phyloP scores from a whole-genome alignment of 2,797 vertebrate species.

The Distichodus sexfasciatus region DNA sequence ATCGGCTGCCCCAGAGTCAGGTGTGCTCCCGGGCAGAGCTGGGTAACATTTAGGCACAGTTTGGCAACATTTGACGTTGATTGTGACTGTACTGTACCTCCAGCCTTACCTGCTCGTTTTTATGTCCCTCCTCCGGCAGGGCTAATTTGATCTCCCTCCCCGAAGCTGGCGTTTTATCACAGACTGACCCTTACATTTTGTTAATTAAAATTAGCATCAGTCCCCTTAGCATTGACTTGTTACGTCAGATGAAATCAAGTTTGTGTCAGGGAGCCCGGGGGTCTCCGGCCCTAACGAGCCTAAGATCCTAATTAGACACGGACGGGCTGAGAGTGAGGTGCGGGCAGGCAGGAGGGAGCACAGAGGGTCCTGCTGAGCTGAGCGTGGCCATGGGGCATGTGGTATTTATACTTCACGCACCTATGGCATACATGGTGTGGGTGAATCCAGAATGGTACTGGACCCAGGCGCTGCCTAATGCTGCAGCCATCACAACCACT shows the following conservation, averaged over 20 bases:
- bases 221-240: constrained; percentile 80
- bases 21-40: too few species aligned
- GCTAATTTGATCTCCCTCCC: constrained; percentile 51
- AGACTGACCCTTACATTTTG: constrained; percentile 75
- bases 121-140: constrained; percentile 21
- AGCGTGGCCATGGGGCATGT: constrained; percentile 53
- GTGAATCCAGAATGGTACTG: constrained; percentile 47
- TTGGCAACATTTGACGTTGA: constrained; percentile 24
- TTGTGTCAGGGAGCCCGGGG: constrained; percentile 64
- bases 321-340: constrained; percentile 44
- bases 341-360: constrained; percentile 50
- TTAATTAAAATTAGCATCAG: constrained; percentile 83
- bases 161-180: constrained; percentile 62
- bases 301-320: constrained; percentile 77
- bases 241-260: constrained; percentile 81
- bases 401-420: constrained; percentile 73
- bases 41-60: too few species aligned
- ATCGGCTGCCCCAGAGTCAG: too few species aligned
- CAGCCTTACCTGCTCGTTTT: constrained; percentile 28
- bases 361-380: constrained; percentile 68
- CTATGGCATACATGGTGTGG: constrained; percentile 59
- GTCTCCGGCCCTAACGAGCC: constrained; percentile 72
- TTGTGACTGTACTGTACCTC: constrained; percentile 24
- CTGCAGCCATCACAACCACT: constrained; percentile 51
- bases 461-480: constrained; percentile 50